Base-by-base conservation (phyloP, 2,797 vertebrate genomes). In the Enteromius fasciolatus region DNA sequence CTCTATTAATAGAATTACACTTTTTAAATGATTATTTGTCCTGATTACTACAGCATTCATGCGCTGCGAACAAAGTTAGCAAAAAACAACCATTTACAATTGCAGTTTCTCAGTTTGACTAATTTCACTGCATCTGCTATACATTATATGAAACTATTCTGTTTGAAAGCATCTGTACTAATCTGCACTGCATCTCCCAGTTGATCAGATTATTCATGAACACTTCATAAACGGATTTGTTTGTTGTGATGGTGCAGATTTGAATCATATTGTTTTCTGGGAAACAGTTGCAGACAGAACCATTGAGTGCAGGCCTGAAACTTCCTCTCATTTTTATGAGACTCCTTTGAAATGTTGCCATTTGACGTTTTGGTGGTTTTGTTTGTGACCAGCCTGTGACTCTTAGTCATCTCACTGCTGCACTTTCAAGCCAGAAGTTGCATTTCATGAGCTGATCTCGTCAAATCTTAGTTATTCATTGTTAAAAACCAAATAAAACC, bases 351-450 rank as follows among this genome's bases (percentile, higher is more conserved):
- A 74, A 74, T 66, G 80, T n/a, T 87, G 76, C 89, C 79, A 69
- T 83, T 36, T 89, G 73, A 89, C 73, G 74, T 89, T 88, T 81
- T 72, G 69, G 18, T 46, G 80, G 75, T 59, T 66, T 3, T 50
- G 18, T 25, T 31, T 46, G 0, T 89, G 78, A 80, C 20, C 36
- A 46, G 33, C 78, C 6, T 52, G 50, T 3, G 18, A 20, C 50
- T 82, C 41, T 66, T 74, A 48, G 59, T 69, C 74, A 83, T 77
- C 73, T 33, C 63, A 36, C 25, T 0, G 15, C 12, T 17, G 9
- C 25, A 25, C 23, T 69, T 59, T 80, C 25, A 70, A 61, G 66
- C 0, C 15, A 46, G 73, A 76, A 57, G 36, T 68, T 67, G 25
- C 36, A 69, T 18, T 46, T 64, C 46, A 31, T 14, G 15, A n/a